Evolutionary conservation across 1,140 invertebrate genomes (phyloP).

Genomic region (Chelonus insularis): DNA sequence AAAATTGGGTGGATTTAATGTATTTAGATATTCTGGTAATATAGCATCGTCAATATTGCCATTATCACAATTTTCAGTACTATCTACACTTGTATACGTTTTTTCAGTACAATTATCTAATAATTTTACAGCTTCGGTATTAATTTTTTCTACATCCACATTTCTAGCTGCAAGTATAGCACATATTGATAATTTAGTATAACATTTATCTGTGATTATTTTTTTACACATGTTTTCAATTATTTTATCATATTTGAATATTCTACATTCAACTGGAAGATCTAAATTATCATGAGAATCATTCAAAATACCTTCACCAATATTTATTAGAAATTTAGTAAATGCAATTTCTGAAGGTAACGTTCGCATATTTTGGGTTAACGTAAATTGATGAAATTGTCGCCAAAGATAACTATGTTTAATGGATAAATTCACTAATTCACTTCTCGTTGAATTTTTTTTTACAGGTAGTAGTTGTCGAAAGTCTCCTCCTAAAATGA

Average conservation of each 20-base stretch:
- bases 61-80: slow-evolving; percentile 14
- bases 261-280: slow-evolving; percentile 18
- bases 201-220: slow-evolving; percentile 6
- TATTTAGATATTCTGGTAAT: slow-evolving; percentile 26
- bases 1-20: slow-evolving; percentile 10
- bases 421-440: slow-evolving; percentile 28
- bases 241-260: slow-evolving; percentile 13
- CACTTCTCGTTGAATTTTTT: slow-evolving; percentile 17
- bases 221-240: slow-evolving; percentile 20
- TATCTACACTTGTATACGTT: slow-evolving; percentile 23
- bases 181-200: no score
- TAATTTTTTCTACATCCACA: slow-evolving; percentile 28
- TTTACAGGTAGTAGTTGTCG: slow-evolving; percentile 34
- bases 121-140: slow-evolving; percentile 23
- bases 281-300: slow-evolving; percentile 5
- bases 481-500: slow-evolving; percentile 37
- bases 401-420: slow-evolving; percentile 26
- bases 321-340: slow-evolving; percentile 25
- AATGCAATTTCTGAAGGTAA: slow-evolving; percentile 21
- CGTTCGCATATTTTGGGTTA: slow-evolving; percentile 18
- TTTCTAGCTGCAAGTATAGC: slow-evolving; percentile 28
- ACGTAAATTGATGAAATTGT: slow-evolving; percentile 20
- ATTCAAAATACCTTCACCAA: slow-evolving; percentile 26
- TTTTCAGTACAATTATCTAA: slow-evolving; percentile 11
- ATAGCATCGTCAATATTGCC: background rate